Evolutionary conservation across 2,113 vertebrate species (phyloP), one percentile per base, ranked within the genome.

Genomic region (Engystomops pustulosus): DNA sequence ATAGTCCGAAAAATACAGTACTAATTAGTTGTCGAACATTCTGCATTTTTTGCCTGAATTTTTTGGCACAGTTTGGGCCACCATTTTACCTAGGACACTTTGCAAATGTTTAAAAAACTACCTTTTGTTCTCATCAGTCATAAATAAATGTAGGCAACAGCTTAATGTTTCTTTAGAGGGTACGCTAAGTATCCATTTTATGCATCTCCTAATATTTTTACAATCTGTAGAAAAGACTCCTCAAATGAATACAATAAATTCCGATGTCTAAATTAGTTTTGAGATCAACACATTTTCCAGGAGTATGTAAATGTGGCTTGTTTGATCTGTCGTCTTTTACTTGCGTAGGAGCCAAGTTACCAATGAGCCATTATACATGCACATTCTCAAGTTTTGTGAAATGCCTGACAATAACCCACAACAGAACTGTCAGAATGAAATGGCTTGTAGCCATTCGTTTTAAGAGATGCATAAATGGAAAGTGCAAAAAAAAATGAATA

Each of bases 271-370:
- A 14, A 72, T 47, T 72, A 17, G 7, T 71, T 47, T 36, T 47
- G 36, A 72, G 17, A 38, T 69, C 20, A 69, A 69, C 67, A 69
- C 67, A 38, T 69, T 69, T 2, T 69, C 15, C 10, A 3, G 34
- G 27, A 32, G 18, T 72, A 47, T 72, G 69, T 45, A 72, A 72
- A 72, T 72, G 10, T 45, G 67, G 69, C 69, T 45, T 45, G 41
- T 72, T 72, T 72, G 69, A 45, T 44, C 41, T 47, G 38, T 44
- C 17, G n/a, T 38, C 9, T 38, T 18, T 69, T 38, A 20, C 7
- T 0, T 38, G 38, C 1, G 34, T 38, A n/a, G 32, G 17, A 69
- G 20, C 32, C 30, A 36, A 0, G 6, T 9, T 20, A 20, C 65
- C 65, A 34, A 45, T 44, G 38, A 71, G 38, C 38, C 38, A 44